Conservation (phyloP, 2,797 vertebrate genomes). For the Tokudaia tokunoshimensis region DNA sequence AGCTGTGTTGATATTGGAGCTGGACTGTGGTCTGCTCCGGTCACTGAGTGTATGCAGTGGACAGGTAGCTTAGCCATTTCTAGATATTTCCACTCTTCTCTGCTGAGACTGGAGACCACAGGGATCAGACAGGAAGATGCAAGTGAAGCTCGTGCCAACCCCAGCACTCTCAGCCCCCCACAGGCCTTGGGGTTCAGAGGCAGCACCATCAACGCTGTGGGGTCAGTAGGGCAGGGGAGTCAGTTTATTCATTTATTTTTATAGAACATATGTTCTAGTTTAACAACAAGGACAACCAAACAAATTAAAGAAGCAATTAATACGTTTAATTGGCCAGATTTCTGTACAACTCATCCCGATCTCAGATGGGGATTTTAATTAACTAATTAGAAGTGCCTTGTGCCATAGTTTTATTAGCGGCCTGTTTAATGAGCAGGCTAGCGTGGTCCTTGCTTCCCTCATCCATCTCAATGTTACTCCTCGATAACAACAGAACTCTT, state of each 20-base stretch:
- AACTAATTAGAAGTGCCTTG: neutral
- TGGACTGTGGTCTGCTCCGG: rapidly evolving
- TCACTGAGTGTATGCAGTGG: rapidly evolving
- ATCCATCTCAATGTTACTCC: neutral
- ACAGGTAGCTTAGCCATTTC: neutral
- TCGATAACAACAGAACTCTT: neutral
- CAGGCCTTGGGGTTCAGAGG: neutral
- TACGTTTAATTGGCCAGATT: slow-evolving; percentile 47
- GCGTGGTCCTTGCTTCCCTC: neutral
- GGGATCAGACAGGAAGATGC: neutral
- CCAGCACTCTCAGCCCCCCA: neutral
- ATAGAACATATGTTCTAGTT: neutral
- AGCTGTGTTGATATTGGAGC: neutral
- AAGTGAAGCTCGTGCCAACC: rapidly evolving
- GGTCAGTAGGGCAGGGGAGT: neutral
- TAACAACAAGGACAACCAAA: neutral
- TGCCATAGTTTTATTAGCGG: neutral
- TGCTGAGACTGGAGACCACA: neutral
- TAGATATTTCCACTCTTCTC: neutral
- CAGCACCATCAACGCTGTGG: too few relatives aligned
- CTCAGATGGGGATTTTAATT: slow-evolving; percentile 35
- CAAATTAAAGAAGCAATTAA: slow-evolving; percentile 22
- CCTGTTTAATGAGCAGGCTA: neutral
- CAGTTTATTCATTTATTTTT: neutral
- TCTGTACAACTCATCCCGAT: neutral